Base-by-base conservation (phyloP, 2,113 vertebrate genomes). In the Istiophorus platypterus region DNA sequence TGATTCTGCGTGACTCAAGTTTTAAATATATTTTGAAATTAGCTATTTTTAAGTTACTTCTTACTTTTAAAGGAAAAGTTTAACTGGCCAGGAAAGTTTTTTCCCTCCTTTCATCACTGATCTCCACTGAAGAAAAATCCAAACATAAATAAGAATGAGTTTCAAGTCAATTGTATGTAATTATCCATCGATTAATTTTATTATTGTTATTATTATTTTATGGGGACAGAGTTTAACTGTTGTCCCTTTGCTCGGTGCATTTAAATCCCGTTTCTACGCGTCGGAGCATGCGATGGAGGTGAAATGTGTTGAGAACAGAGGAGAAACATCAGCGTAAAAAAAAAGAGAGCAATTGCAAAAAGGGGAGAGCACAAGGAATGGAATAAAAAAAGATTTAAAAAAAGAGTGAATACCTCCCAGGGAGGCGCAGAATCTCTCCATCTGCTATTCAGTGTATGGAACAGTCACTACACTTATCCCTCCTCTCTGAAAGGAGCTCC, bases 401-500 rank as follows among this genome's bases (percentile, higher is more conserved):
- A 95, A 92, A 71, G 72, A 89, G 87, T 96, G 96, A 96, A 96
- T 97, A 92, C 93, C 93, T 95, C 69, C 95, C 95, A 93, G 96
- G 96, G 96, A 96, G 96, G 95, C 72, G 84, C 85, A 83, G 92
- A 93, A 93, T 94, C 90, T 88, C 88, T 94, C 90, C 89, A 92
- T 94, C 91, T 95, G 92, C 93, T 93, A 93, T 95, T 96, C 94
- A 95, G 90, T 14, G 88, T 87, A 85, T 92, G 95, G 90, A 96
- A 96, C 95, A 93, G 95, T 96, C 94, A 94, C 95, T 94, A 95
- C 96, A 95, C 96, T 97, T 96, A 96, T 96, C 96, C 94, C 88
- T 83, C 85, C 88, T 90, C 90, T 94, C 93, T 96, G 95, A 97
- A 97, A 96, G 93, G 95, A 95, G 94, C 92, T 92, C 91, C 67